These are phyloP conservation scores for Chaetogeoica ovagalla DNA, from an alignment of 2,888 invertebrate genomes.

Conservation along the genomic window DNA sequence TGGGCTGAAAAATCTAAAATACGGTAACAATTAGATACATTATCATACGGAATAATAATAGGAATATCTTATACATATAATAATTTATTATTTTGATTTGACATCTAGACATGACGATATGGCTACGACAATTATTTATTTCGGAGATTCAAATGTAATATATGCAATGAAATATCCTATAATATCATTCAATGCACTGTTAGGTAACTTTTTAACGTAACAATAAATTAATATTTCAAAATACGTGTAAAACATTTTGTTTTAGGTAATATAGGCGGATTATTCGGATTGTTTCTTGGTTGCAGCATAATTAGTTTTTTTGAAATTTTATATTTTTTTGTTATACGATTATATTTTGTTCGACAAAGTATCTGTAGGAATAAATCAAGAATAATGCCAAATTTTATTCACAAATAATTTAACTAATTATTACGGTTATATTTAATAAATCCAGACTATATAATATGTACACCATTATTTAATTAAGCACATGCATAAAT, in stretches of 20 bases:
- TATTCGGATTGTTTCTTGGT: conserved; percentile 56
- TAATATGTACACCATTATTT: too few species aligned
- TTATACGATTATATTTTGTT: conserved; percentile 52
- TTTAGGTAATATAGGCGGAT: conserved; percentile 56
- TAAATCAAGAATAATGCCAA: conserved; percentile 28
- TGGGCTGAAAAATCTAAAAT: conserved; percentile 30
- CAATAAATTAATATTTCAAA: too few species aligned
- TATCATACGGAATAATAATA: background rate
- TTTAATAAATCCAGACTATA: background rate
- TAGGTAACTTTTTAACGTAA: conserved; percentile 24
- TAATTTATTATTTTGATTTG: background rate
- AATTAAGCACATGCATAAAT: too few species aligned
- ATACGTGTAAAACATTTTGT: background rate
- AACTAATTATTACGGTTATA: too few species aligned
- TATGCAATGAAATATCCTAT: too few species aligned
- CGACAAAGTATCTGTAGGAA: conserved; percentile 1
- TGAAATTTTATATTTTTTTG: conserved; percentile 56
- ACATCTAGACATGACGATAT: background rate
- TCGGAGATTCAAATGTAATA: too few species aligned
- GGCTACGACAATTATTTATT: conserved; percentile 36
- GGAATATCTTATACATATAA: background rate
- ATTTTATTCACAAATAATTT: background rate
- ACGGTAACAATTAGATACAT: background rate
- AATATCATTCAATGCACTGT: conserved; percentile 53
- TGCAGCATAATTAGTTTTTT: conserved; percentile 56